phyloP scores from a whole-genome alignment of 2,888 invertebrate species.

The Amblyjoppa fuscipennis region DNA sequence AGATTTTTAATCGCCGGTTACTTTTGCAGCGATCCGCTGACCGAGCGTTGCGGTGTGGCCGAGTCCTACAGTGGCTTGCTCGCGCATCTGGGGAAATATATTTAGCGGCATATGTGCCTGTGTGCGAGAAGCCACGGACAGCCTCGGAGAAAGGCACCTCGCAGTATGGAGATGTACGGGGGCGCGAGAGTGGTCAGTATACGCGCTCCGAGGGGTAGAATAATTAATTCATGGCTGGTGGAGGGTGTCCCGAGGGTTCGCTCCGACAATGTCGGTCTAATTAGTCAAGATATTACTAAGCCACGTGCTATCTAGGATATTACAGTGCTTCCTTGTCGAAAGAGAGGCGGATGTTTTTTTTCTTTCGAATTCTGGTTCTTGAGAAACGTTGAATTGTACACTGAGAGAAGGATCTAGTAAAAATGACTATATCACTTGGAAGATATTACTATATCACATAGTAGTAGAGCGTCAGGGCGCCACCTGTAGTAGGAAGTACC shows the following conservation, averaged over 20 bases:
- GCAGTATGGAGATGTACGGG: conserved; percentile 49
- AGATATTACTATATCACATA: too few relatives aligned
- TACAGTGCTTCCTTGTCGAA: conserved; percentile 17
- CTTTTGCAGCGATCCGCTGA: background rate
- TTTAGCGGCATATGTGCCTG: conserved; percentile 57
- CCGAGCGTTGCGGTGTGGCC: conserved; percentile 1
- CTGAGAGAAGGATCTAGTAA: too few relatives aligned
- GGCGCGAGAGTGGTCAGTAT: conserved; percentile 73
- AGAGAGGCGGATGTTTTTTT: background rate
- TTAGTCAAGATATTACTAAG: conserved; percentile 81
- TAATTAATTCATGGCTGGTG: conserved; percentile 80
- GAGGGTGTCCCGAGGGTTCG: conserved; percentile 74
- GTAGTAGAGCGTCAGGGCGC: too few relatives aligned
- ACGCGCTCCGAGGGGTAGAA: conserved; percentile 68
- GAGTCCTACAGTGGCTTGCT: background rate
- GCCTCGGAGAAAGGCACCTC: conserved; percentile 36
- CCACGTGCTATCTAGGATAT: conserved; percentile 59
- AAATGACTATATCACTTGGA: too few relatives aligned
- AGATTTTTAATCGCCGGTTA: conserved; percentile 42
- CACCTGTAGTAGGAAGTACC: too few relatives aligned
- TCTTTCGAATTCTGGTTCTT: background rate
- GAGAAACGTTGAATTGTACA: background rate
- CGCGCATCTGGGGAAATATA: conserved; percentile 55
- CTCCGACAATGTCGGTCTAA: conserved; percentile 79
- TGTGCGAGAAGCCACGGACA: conserved; percentile 19